Percentiles rank a stretch among this genome's conserved stretches.
Evolutionary conservation across 2,113 vertebrate species (phyloP).

Genomic region (Cryptotis parvus): DNA sequence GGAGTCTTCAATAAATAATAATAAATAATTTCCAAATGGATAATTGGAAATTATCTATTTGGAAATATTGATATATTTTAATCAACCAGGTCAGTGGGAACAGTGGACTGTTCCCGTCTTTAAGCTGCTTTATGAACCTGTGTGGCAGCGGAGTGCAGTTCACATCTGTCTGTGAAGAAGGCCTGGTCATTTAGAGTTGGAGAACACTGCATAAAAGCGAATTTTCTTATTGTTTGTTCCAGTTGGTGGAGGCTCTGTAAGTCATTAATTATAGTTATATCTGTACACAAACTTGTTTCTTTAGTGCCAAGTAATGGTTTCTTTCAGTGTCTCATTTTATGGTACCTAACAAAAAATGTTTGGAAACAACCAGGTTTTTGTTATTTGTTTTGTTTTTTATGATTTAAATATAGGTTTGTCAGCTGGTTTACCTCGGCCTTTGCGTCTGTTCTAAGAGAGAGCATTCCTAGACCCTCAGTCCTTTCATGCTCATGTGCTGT

Average conservation of each 20-base stretch:
- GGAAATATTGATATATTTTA: too few species aligned
- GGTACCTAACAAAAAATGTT: not conserved
- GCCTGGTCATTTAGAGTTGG: not conserved
- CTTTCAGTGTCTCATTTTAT: not conserved
- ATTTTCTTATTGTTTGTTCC: too few species aligned
- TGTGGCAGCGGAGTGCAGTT: not conserved
- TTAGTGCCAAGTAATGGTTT: not conserved
- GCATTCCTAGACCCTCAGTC: not conserved
- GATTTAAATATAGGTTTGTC: not conserved
- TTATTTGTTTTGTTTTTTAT: not conserved
- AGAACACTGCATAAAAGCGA: too few species aligned
- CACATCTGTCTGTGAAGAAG: not conserved
- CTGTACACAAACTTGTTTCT: not conserved
- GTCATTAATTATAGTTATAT: not conserved
- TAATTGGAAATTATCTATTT: too few species aligned
- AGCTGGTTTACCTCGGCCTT: not conserved
- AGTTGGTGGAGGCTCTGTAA: not conserved
- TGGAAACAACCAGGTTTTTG: not conserved
- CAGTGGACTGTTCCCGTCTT: too few species aligned
- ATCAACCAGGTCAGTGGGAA: too few species aligned
- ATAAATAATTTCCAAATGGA: too few species aligned
- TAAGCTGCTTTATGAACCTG: not conserved
- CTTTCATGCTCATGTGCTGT: not conserved
- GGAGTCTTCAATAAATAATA: too few species aligned
- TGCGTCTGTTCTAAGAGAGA: not conserved